These are phyloP conservation scores for Lochmaea capreae DNA, from an alignment of 2,888 invertebrate species.

Conservation along the genomic window DNA sequence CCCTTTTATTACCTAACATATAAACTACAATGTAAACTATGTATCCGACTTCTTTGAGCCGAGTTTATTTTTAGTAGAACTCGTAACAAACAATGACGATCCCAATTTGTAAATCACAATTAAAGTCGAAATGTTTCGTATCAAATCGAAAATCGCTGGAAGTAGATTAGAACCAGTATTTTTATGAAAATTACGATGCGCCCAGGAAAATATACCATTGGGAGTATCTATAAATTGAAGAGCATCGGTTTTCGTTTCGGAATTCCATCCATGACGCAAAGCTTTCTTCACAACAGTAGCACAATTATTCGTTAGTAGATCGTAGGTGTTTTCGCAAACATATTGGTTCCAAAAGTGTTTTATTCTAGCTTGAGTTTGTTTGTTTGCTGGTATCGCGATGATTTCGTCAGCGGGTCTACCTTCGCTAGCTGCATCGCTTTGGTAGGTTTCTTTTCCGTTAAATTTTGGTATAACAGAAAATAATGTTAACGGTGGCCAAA, in stretches of 20 bases:
- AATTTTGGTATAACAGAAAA: neutral
- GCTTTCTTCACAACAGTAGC: constrained; percentile 9
- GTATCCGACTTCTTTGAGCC: neutral
- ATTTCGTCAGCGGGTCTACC: constrained; percentile 8
- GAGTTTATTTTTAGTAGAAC: neutral
- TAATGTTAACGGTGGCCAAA: neutral
- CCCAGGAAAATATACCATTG: constrained; percentile 6
- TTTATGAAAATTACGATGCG: neutral
- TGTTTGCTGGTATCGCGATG: constrained; percentile 1
- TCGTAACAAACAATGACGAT: neutral
- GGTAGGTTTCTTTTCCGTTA: neutral
- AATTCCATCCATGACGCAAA: neutral
- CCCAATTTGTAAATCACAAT: neutral
- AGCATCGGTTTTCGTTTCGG: neutral
- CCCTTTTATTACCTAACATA: no score
- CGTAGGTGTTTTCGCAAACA: neutral
- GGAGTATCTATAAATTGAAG: constrained; percentile 16
- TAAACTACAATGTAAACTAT: no score
- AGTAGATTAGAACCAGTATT: neutral
- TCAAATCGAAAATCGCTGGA: neutral
- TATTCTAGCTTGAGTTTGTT: neutral
- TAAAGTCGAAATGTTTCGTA: neutral
- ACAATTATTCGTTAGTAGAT: constrained; percentile 15
- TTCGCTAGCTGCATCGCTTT: neutral
- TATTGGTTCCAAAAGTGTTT: neutral